Evolutionary conservation across 2,797 vertebrate species (phyloP), one percentile per base, ranked within the genome.

Genomic region (Scyliorhinus canicula): DNA sequence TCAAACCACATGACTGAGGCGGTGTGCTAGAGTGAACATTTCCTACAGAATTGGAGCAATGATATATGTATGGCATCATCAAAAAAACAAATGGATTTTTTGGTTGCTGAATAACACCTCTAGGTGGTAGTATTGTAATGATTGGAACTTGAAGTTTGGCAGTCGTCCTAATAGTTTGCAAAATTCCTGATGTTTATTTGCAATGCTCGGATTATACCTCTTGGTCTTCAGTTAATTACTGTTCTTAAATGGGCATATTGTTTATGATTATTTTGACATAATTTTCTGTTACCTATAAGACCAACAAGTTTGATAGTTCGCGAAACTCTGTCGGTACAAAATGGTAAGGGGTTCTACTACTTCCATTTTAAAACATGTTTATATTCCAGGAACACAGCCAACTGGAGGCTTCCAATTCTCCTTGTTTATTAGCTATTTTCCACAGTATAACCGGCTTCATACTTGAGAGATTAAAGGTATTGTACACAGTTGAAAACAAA

Each of bases 91-190:
- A 50, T 35, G n/a, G 44, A 28, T 21, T 35, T 44, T 52, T 90
- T n/a, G 21, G 28, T 21, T 93, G 14, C 7, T 74, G 16, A 31
- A 21, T 21, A n/a, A 12, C 50, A 52, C 47, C 93, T 74, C 93
- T 8, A 74, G 93, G 67, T 94, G 93, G 93, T 67, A 94, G 67
- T 74, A 52, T 94, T 94, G 93, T 94, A 94, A 55, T 71, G 93
- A 94, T 31, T 69, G 67, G 93, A 50, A 74, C 28, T 74, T 74
- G 26, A 52, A 88, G 44, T 90, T 60, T 55, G 35, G 4, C 35
- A n/a, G 9, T 24, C 1, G 21, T 16, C 21, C 44, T n/a, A n/a
- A 74, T 4, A n/a, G 21, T 21, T 31, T 74, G 28, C 12, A 90
- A 26, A 82, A 35, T 82, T 6, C 79, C 47, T 82, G 44, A 44